Evolutionary conservation across 1,140 invertebrate species (phyloP).

Genomic region (Gyrodactylus bullatarudis): DNA sequence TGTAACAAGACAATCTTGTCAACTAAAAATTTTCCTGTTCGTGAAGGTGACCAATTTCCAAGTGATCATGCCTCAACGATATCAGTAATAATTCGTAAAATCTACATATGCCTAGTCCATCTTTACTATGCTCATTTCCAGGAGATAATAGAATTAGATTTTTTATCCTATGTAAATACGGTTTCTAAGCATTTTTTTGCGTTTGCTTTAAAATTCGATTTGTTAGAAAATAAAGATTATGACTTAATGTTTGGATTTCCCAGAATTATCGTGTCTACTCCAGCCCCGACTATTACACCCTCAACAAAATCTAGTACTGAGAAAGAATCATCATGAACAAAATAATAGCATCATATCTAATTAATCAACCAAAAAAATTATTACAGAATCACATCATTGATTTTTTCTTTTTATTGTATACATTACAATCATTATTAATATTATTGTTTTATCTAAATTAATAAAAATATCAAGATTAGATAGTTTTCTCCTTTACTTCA

Average conservation of each 20-base stretch:
- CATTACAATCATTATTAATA: neutral
- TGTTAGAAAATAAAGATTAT: neutral
- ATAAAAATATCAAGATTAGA: too few relatives aligned
- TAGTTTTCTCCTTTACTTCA: too few relatives aligned
- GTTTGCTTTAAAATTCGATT: neutral
- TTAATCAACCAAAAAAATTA: neutral
- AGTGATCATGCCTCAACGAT: neutral
- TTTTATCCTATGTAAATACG: neutral
- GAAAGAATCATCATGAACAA: too few relatives aligned
- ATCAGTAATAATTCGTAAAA: neutral
- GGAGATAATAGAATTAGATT: neutral
- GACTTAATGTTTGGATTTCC: neutral
- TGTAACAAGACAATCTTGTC: neutral
- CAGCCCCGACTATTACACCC: neutral
- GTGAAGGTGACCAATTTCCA: neutral
- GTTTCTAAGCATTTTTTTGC: neutral
- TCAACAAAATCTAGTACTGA: too few relatives aligned
- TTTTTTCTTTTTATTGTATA: neutral
- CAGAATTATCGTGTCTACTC: neutral
- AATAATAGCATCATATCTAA: too few relatives aligned
- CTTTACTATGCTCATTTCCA: neutral
- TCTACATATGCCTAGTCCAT: neutral
- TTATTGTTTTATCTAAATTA: too few relatives aligned
- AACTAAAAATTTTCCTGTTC: neutral
- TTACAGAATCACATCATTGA: neutral